phyloP scores from a whole-genome alignment of 2,113 vertebrate species.

The Petrocephalus microphthalmus region DNA sequence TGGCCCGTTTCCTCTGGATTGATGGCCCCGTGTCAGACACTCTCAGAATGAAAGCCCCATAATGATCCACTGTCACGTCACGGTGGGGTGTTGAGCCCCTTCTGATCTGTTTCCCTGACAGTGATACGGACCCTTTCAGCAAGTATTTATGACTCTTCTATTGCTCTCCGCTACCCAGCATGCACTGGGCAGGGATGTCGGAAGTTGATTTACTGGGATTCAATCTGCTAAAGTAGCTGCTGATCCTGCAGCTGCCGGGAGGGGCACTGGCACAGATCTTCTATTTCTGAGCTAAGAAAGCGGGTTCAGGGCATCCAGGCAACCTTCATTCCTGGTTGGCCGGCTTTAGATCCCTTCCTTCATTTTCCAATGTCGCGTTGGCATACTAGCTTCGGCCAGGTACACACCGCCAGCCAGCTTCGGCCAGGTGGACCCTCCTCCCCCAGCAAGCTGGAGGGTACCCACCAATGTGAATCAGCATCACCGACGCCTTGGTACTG shows the following conservation, averaged over 20 bases:
- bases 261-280: not conserved
- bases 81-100: not conserved
- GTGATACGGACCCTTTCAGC: not conserved
- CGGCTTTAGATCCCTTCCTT: not conserved
- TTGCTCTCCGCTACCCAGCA: constrained; percentile 1
- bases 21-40: not conserved
- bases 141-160: not conserved
- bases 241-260: not conserved
- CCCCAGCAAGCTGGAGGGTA: not conserved
- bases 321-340: not conserved
- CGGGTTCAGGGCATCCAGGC: not conserved
- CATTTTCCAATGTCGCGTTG: too few species aligned
- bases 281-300: not conserved
- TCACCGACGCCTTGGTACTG: not conserved
- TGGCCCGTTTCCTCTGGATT: not conserved
- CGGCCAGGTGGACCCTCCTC: not conserved
- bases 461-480: not conserved
- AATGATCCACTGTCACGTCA: not conserved
- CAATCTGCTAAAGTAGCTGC: constrained; percentile 14
- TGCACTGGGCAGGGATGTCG: not conserved
- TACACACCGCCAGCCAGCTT: not conserved
- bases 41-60: not conserved
- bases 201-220: constrained; percentile 13
- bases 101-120: not conserved
- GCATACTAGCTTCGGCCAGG: not conserved